Conservation (phyloP, 2,888 invertebrate genomes). For the Limnephilus auricula region DNA sequence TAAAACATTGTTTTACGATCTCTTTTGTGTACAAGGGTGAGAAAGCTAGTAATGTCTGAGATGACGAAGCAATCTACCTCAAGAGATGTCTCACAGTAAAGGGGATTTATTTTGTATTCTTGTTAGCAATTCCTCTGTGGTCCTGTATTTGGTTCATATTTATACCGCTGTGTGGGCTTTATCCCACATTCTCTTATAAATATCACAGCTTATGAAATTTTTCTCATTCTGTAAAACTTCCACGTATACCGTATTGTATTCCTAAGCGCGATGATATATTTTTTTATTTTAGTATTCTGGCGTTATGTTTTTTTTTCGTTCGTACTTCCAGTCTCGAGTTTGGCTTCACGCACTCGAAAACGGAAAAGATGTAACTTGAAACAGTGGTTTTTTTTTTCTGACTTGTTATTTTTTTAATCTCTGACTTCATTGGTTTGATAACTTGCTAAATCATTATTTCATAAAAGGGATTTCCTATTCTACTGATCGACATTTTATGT, state of each 20-base stretch:
- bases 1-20: not conserved
- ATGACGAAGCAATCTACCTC: not conserved
- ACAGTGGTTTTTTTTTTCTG: not conserved
- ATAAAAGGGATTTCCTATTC: no score
- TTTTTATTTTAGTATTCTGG: slow-evolving; percentile 16
- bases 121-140: not conserved
- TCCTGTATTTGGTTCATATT: slow-evolving; percentile 2
- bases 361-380: not conserved
- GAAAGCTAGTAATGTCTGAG: not conserved
- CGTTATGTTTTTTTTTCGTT: not conserved
- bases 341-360: not conserved
- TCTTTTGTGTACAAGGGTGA: not conserved
- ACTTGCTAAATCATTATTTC: no score
- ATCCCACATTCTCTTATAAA: slow-evolving; percentile 27
- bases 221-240: slow-evolving; percentile 27
- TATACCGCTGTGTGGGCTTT: slow-evolving; percentile 2
- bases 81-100: not conserved
- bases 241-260: slow-evolving; percentile 32
- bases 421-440: not conserved
- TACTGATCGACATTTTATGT: no score
- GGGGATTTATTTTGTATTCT: not conserved
- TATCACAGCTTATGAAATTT: slow-evolving; percentile 35
- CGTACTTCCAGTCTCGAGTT: not conserved
- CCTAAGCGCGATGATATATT: not conserved
- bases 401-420: not conserved